Conservation (phyloP, 2,797 vertebrate genomes). For the Sciurus carolinensis region DNA sequence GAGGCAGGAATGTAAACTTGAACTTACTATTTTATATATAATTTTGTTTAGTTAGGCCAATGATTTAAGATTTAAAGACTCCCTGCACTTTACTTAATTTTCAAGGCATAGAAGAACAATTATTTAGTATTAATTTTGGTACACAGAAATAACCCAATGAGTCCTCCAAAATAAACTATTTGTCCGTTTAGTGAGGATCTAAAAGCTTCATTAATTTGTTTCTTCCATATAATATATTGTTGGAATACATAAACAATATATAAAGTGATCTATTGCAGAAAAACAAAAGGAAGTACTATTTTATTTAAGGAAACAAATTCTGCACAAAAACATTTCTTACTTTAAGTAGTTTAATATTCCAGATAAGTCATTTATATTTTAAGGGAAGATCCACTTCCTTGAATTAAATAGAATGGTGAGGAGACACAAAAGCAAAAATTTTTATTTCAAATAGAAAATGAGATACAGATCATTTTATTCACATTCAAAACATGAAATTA, state of each 20-base stretch:
- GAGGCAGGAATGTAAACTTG: not conserved
- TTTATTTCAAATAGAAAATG: not conserved
- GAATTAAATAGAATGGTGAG: not conserved
- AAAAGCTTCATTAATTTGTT: not conserved
- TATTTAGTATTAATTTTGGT: not conserved
- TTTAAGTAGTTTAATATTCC: not conserved
- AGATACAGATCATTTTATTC: not conserved
- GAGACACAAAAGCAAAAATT: not conserved
- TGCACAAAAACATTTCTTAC: not conserved
- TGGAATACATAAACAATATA: not conserved
- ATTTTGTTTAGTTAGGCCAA: not conserved
- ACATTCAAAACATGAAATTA: no score
- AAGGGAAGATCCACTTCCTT: not conserved
- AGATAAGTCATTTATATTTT: constrained; percentile 27
- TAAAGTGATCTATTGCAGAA: not conserved
- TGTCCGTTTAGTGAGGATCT: not conserved
- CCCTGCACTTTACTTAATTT: not conserved
- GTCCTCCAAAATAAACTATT: not conserved
- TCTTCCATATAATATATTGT: not conserved
- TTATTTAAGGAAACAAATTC: constrained; percentile 12
- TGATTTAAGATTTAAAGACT: not conserved
- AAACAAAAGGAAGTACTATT: not conserved
- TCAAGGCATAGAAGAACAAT: not conserved
- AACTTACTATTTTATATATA: not conserved
- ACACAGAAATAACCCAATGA: not conserved